Percentiles rank a stretch among this genome's conserved stretches.
phyloP scores from a whole-genome alignment of 2,113 vertebrate genomes.

The Semnornis frantzii region DNA sequence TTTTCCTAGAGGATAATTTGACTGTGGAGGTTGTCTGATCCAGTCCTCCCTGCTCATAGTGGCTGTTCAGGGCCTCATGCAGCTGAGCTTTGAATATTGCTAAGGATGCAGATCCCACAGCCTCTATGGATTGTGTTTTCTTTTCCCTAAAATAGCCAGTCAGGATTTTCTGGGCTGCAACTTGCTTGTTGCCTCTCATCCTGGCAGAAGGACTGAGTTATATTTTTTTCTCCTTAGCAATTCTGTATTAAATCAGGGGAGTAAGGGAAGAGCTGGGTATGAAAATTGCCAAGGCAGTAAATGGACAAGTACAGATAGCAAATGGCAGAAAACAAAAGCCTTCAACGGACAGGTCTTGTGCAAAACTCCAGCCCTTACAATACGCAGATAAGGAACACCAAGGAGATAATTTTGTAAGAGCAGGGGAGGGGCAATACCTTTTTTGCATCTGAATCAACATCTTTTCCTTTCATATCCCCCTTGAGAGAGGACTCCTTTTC shows the following conservation, averaged over 20 bases:
- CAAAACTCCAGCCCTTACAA: not conserved
- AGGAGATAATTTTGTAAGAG: not conserved
- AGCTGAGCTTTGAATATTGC: not conserved
- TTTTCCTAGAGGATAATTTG: not conserved
- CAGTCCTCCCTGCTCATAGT: not conserved
- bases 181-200: not conserved
- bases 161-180: not conserved
- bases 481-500: slow-evolving; percentile 49
- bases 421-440: fast-evolving
- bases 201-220: not conserved
- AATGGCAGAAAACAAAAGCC: not conserved
- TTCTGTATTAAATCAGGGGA: not conserved
- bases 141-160: not conserved
- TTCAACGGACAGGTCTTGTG: not conserved
- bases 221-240: not conserved
- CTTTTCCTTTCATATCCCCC: slow-evolving; percentile 6
- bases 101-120: not conserved
- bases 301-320: not conserved
- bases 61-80: not conserved
- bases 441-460: slow-evolving; percentile 38
- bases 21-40: not conserved
- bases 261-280: not conserved
- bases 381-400: not conserved
- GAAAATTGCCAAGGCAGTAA: not conserved
- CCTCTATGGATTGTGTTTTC: not conserved